Base-by-base conservation (phyloP, 2,113 vertebrate species). In the Neodon shergylaensis region DNA sequence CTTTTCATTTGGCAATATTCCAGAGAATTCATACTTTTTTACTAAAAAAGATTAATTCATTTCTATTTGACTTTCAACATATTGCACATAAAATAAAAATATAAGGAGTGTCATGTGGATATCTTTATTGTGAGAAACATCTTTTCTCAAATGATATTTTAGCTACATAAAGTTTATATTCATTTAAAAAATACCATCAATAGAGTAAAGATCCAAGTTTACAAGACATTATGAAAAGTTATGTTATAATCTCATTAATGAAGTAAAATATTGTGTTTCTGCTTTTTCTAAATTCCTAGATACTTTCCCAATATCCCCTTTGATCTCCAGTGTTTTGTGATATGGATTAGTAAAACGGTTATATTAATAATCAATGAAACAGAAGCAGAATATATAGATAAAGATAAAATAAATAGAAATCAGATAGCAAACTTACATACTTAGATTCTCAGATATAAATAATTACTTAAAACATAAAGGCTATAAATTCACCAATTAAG, bases 11-110 rank as follows among this genome's bases (percentile, higher is more conserved):
- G 11, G 58, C 26, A 28, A 8, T 61, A 79, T 36, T 73, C 79
- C 24, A 70, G 49, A 84, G 28, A 88, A 92, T 31, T 26, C 52
- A 72, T 28, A 17, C 33, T 39, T 76, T 63, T 63, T 68, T 31
- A 92, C 44, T 89, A 72, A 72, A 54, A 54, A 7, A 8, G 13
- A 89, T 77, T 58, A 65, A 86, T 83, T 54, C 17, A 33, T 26
- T 85, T 85, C 21, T 49, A 77, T 42, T 77, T 88, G 3, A 65
- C 10, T 73, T 92, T 74, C 13, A 70, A 63, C 66, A 42, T 52
- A 36, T 81, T 92, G 89, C 17, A 73, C 36, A 79, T 47, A 74
- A 79, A 88, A 36, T 92, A 85, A 72, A 39, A 89, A 65, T 65
- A 66, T 47, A 73, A 22, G 19, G n/a, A 68, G 1, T 36, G 26